phyloP scores from a whole-genome alignment of 2,888 invertebrate genomes.

The Drosophila stalkeri region DNA sequence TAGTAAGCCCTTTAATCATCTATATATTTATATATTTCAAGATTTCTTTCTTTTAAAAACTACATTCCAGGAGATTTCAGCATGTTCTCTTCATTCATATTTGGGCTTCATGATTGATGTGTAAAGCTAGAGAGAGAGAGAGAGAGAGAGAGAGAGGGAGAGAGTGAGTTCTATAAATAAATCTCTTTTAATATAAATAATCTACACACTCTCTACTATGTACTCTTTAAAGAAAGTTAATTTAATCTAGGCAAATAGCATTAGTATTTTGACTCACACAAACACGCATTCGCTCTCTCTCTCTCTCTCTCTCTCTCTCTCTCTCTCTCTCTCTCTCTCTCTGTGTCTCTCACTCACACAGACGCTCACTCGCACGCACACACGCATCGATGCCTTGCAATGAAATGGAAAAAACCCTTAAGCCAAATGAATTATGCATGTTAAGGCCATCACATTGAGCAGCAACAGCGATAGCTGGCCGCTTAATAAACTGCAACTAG shows the following conservation, averaged over 20 bases:
- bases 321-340: too few species aligned
- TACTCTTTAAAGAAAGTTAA: background rate
- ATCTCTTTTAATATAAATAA: background rate
- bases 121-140: background rate
- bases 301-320: too few species aligned
- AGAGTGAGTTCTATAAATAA: background rate
- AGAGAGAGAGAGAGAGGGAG: background rate
- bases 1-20: too few species aligned
- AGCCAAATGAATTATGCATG: slow-evolving; percentile 72
- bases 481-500: slow-evolving; percentile 73
- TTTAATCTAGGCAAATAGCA: background rate
- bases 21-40: too few species aligned
- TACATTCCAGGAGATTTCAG: too few species aligned
- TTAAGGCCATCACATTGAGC: slow-evolving; percentile 35
- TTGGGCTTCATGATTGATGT: background rate
- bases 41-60: too few species aligned
- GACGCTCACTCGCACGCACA: background rate
- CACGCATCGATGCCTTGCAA: slow-evolving; percentile 20
- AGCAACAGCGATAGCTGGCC: slow-evolving; percentile 39
- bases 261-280: background rate
- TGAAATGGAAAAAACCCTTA: slow-evolving; percentile 59
- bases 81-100: background rate
- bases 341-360: background rate
- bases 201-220: background rate
- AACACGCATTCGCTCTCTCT: too few species aligned